A percentile compares a stretch with the other conserved stretches of the same genome.
Evolutionary conservation across 2,797 vertebrate species (phyloP).

Genomic region (Sparidentex hasta): DNA sequence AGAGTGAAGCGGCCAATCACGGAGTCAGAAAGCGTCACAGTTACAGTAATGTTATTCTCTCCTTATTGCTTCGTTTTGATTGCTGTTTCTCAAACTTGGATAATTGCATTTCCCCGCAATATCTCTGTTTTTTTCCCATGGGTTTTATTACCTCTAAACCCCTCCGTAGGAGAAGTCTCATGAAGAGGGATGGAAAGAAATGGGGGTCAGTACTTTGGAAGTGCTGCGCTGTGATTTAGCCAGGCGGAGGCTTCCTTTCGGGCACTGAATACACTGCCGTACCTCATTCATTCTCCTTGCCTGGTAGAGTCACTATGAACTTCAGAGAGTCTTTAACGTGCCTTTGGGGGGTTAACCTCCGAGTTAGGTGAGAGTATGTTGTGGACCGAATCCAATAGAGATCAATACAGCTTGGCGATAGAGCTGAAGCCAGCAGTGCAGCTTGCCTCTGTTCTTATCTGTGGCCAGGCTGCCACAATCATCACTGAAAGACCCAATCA

Average conservation of each 20-base stretch:
- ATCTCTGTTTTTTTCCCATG: background rate
- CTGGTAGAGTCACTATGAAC: constrained; percentile 66
- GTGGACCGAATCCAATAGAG: constrained; percentile 72
- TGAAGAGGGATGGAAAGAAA: constrained; percentile 36
- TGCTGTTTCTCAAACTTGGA: constrained; percentile 7
- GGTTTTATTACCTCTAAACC: constrained; percentile 28
- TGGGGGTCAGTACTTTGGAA: constrained; percentile 21
- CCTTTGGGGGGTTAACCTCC: constrained; percentile 67
- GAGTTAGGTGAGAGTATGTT: constrained; percentile 63
- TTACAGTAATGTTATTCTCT: background rate
- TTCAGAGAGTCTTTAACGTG: constrained; percentile 65
- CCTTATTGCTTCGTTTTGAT: constrained; percentile 17
- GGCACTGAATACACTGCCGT: constrained; percentile 39
- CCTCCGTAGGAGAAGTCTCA: constrained; percentile 3
- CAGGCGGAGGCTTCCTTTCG: constrained; percentile 45
- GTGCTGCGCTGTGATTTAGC: constrained; percentile 41
- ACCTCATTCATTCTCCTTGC: constrained; percentile 61
- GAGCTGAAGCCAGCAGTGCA: constrained; percentile 47
- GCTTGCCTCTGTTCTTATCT: constrained; percentile 42
- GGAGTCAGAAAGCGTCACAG: background rate
- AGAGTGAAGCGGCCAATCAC: background rate
- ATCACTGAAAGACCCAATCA: constrained; percentile 17
- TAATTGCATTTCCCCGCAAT: background rate
- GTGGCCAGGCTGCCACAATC: background rate
- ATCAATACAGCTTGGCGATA: constrained; percentile 70